These are phyloP conservation scores for Rissa tridactyla DNA, from an alignment of 2,113 vertebrate genomes.

Conservation along the genomic window DNA sequence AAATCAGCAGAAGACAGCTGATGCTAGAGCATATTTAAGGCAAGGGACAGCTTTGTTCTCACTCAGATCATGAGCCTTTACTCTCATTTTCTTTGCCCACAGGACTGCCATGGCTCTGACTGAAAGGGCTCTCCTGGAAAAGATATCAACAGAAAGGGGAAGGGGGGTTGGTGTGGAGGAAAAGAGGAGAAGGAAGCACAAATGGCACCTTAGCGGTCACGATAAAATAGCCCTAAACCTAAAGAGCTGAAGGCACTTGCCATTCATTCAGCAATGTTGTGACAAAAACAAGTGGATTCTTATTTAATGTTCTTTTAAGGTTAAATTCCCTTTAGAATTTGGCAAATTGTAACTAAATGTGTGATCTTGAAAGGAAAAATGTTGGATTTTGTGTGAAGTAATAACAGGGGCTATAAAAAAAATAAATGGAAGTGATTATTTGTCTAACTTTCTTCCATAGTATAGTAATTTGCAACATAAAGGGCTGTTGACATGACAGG, in stretches of 20 bases:
- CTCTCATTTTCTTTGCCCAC: background rate
- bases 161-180: background rate
- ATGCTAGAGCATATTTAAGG: background rate
- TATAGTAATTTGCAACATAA: background rate
- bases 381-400: background rate
- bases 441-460: background rate
- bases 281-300: background rate
- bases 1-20: background rate
- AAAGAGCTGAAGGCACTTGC: background rate
- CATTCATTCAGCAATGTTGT: background rate
- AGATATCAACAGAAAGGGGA: background rate
- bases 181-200: background rate
- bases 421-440: background rate
- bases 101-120: background rate
- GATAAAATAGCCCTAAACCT: background rate
- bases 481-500: background rate
- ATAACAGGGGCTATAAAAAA: background rate
- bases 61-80: background rate
- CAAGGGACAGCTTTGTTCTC: background rate
- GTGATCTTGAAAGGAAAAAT: background rate
- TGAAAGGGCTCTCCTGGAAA: background rate
- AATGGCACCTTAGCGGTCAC: background rate
- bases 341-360: background rate
- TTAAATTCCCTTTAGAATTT: background rate
- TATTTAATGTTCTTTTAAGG: fast-evolving